Conservation (phyloP, 2,797 vertebrate genomes). For the Epinephelus malabaricus region DNA sequence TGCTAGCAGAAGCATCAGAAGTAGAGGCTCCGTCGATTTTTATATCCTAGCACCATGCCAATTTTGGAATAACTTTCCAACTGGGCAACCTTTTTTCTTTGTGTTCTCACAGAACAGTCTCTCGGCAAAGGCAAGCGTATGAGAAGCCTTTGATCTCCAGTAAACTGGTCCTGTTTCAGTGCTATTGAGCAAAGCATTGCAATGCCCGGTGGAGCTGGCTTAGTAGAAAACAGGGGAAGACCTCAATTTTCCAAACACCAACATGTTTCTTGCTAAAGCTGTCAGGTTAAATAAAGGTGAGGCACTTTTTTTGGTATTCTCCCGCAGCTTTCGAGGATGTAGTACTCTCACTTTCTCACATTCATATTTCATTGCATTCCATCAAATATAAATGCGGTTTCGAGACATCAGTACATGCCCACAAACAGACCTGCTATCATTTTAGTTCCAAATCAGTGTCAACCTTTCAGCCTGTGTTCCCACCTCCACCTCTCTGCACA, state of each 20-base stretch:
- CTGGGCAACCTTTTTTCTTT: conserved; percentile 28
- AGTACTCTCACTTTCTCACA: conserved; percentile 55
- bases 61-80: conserved; percentile 16
- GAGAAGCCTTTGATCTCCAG: conserved; percentile 28
- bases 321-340: conserved; percentile 42
- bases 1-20: background rate
- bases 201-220: conserved; percentile 24
- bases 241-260: conserved; percentile 48
- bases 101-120: conserved; percentile 8
- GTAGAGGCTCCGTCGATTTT: conserved; percentile 20
- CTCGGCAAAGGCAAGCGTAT: conserved; percentile 8
- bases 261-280: conserved; percentile 30
- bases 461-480: background rate
- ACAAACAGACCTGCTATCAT: conserved; percentile 40
- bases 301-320: conserved; percentile 15
- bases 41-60: conserved; percentile 3
- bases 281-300: conserved; percentile 61
- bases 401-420: conserved; percentile 41
- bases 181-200: conserved; percentile 36
- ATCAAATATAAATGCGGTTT: conserved; percentile 67
- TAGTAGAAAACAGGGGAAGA: conserved; percentile 22
- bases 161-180: conserved; percentile 37
- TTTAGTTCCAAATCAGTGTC: conserved; percentile 46
- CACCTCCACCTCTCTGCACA: background rate
- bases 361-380: conserved; percentile 68